Evolutionary conservation across 2,113 vertebrate species (phyloP).

Genomic region (Odocoileus hemionus): DNA sequence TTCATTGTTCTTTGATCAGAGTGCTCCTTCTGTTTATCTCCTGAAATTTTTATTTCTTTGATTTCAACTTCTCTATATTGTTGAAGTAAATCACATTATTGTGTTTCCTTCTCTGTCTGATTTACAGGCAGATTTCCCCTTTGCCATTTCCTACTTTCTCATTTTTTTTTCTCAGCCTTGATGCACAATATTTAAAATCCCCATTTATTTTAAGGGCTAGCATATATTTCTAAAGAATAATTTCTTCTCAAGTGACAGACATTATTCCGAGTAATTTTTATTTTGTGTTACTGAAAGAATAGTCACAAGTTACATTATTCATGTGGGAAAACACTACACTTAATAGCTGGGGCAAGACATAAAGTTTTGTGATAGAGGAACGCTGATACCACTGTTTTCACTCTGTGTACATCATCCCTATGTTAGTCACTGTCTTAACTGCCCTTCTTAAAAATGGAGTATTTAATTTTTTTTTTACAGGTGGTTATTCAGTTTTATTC

Average conservation of each 20-base stretch:
- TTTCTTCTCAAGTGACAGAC: not conserved
- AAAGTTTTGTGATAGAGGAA: not conserved
- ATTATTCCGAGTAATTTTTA: not conserved
- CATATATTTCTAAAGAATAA: not conserved
- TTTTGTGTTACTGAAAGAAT: not conserved
- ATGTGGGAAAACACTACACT: not conserved
- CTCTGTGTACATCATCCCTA: too few species aligned
- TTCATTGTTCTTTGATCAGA: not conserved
- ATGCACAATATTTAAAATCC: not conserved
- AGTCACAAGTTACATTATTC: not conserved
- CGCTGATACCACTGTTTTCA: not conserved
- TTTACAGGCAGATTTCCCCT: not conserved
- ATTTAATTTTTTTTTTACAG: not conserved
- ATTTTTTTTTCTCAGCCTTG: not conserved
- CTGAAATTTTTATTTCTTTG: not conserved
- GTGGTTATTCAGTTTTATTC: not conserved
- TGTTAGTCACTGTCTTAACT: not conserved
- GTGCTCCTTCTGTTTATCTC: not conserved
- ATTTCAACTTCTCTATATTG: not conserved
- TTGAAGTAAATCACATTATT: not conserved
- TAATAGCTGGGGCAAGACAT: rapidly evolving
- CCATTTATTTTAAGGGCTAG: not conserved
- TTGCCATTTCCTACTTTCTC: not conserved
- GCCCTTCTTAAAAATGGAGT: not conserved
- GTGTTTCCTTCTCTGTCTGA: not conserved